Conservation (phyloP, 2,888 invertebrate genomes). For the Drosophila helvetica region DNA sequence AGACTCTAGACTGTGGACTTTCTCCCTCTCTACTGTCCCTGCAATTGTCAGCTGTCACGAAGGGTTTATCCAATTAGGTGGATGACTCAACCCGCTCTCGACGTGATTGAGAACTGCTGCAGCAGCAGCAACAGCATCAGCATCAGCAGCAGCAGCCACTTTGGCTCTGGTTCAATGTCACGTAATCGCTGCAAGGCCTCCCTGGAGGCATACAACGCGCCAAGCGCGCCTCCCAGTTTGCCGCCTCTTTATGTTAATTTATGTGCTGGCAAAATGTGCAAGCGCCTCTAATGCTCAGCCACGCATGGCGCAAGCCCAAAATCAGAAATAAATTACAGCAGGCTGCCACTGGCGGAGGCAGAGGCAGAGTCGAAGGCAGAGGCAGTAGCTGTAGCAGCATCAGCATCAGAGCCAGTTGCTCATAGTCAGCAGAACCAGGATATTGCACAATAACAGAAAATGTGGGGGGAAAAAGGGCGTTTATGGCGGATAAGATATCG, state of each 20-base stretch:
- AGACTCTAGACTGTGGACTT: slow-evolving; percentile 35
- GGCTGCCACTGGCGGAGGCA: slow-evolving; percentile 10
- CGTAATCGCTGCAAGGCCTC: slow-evolving; percentile 68
- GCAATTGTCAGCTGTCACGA: slow-evolving; percentile 69
- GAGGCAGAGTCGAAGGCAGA: neutral
- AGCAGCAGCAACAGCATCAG: slow-evolving; percentile 38
- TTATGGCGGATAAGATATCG: slow-evolving; percentile 15
- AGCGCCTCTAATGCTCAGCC: slow-evolving; percentile 72
- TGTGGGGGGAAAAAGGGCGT: neutral
- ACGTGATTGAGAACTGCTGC: slow-evolving; percentile 39
- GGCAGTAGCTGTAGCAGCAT: neutral
- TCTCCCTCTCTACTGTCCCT: neutral
- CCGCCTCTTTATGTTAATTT: slow-evolving; percentile 72
- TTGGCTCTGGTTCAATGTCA: slow-evolving; percentile 71
- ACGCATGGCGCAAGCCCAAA: slow-evolving; percentile 72
- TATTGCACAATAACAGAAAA: slow-evolving; percentile 20
- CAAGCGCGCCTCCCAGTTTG: slow-evolving; percentile 12
- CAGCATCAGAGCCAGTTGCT: slow-evolving; percentile 61
- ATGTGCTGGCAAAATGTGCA: slow-evolving; percentile 78
- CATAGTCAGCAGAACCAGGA: slow-evolving; percentile 53
- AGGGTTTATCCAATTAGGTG: slow-evolving; percentile 35
- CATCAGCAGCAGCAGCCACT: slow-evolving; percentile 53
- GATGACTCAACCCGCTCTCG: slow-evolving; percentile 37
- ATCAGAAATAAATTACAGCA: slow-evolving; percentile 71
- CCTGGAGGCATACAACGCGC: slow-evolving; percentile 17